These are phyloP conservation scores for Harpagifer antarcticus DNA, from an alignment of 2,797 vertebrate genomes.

Conservation along the genomic window DNA sequence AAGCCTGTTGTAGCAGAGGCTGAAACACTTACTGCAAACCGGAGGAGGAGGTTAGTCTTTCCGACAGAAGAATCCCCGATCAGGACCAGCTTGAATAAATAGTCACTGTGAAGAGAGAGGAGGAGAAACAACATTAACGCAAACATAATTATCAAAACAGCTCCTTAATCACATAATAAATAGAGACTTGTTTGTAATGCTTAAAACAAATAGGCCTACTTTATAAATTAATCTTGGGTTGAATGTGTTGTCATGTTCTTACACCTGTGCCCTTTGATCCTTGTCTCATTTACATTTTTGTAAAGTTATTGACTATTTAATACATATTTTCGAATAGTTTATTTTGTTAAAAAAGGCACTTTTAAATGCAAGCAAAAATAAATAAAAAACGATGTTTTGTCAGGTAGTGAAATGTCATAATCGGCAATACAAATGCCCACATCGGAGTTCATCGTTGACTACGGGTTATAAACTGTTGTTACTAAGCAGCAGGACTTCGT, in stretches of 20 bases:
- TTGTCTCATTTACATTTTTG: background rate
- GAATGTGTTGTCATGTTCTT: background rate
- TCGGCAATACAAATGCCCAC: slow-evolving; percentile 64
- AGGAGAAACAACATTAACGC: too few species aligned
- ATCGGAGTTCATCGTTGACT: slow-evolving; percentile 96
- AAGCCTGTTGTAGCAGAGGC: too few species aligned
- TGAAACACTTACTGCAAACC: slow-evolving; percentile 98
- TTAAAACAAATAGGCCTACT: background rate
- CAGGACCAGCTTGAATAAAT: slow-evolving; percentile 99
- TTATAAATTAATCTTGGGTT: background rate
- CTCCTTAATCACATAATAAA: background rate
- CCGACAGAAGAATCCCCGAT: slow-evolving; percentile 98
- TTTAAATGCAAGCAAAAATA: too few species aligned
- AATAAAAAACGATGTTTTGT: background rate
- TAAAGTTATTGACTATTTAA: too few species aligned
- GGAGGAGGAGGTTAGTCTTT: slow-evolving; percentile 98
- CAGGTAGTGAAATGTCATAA: background rate
- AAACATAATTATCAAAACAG: background rate
- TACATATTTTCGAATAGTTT: too few species aligned
- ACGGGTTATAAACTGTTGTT: slow-evolving; percentile 76
- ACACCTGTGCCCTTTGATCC: background rate
- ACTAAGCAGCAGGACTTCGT: slow-evolving; percentile 34
- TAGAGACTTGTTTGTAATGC: too few species aligned
- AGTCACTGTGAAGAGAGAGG: slow-evolving; percentile 87
- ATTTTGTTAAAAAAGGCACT: too few species aligned